Evolutionary conservation across 1,140 invertebrate species (phyloP).

Genomic region (Rhagoletis zephyria): DNA sequence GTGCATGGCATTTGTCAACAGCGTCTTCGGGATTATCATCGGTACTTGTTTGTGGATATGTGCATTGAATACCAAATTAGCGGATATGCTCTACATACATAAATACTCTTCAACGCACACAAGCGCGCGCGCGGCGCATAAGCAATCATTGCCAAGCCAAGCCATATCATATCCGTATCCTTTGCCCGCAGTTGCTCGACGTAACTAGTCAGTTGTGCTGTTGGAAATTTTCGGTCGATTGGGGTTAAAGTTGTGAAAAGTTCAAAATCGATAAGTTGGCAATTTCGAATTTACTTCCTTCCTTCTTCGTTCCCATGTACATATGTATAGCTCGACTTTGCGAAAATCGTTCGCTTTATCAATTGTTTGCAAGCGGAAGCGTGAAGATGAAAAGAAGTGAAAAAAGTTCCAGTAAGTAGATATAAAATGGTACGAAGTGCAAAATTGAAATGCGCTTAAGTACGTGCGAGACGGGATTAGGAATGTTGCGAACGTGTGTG

Average conservation of each 20-base stretch:
- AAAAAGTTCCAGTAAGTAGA: neutral
- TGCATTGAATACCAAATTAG: slow-evolving; percentile 40
- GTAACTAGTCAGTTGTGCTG: slow-evolving; percentile 5
- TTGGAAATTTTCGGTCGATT: neutral
- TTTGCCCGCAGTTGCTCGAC: neutral
- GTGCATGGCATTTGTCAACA: slow-evolving; percentile 45
- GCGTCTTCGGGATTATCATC: slow-evolving; percentile 26
- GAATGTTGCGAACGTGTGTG: neutral
- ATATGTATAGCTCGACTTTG: neutral
- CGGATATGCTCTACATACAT: neutral
- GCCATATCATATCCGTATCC: neutral
- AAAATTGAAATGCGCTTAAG: slow-evolving; percentile 42
- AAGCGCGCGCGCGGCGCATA: neutral
- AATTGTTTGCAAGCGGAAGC: slow-evolving; percentile 50
- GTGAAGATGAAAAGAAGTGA: slow-evolving; percentile 21
- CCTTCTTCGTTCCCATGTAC: neutral
- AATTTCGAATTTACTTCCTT: slow-evolving; percentile 46
- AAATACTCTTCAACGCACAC: neutral
- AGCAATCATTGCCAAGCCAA: neutral
- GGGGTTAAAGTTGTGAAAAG: slow-evolving; percentile 24
- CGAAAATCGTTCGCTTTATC: slow-evolving; percentile 18
- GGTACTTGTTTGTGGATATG: slow-evolving; percentile 16
- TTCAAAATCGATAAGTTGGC: slow-evolving; percentile 51
- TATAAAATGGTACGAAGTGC: neutral
- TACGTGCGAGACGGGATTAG: slow-evolving; percentile 7